Conservation (phyloP, 2,888 invertebrate genomes). For the Apoda limacodes region DNA sequence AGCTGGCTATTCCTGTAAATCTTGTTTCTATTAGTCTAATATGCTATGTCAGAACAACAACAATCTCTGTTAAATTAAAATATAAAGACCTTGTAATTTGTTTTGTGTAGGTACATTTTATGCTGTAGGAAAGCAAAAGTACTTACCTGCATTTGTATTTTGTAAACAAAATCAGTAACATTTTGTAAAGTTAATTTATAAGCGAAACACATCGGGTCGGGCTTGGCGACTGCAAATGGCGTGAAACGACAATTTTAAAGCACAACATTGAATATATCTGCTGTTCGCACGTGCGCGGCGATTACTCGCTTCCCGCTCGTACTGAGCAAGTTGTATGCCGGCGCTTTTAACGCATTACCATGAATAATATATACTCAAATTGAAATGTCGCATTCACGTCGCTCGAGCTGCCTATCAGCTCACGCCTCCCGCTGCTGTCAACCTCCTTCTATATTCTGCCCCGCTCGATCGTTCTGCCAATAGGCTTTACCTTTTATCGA, state of each 20-base stretch:
- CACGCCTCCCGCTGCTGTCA: slow-evolving; percentile 27
- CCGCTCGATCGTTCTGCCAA: slow-evolving; percentile 43
- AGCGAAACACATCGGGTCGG: slow-evolving; percentile 48
- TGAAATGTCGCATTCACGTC: slow-evolving; percentile 67
- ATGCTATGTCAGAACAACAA: no score
- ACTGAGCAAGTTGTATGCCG: slow-evolving; percentile 50
- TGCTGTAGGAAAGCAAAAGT: no score
- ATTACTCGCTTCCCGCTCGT: slow-evolving; percentile 50
- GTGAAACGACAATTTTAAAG: slow-evolving; percentile 65
- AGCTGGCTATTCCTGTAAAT: slow-evolving; percentile 14
- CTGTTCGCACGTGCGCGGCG: slow-evolving; percentile 54
- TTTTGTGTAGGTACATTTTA: no score
- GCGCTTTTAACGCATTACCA: slow-evolving; percentile 68
- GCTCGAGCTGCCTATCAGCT: slow-evolving; percentile 54
- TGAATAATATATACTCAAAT: slow-evolving; percentile 69
- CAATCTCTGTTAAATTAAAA: no score
- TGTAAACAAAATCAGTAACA: no score
- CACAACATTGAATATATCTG: slow-evolving; percentile 60
- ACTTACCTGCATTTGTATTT: no score
- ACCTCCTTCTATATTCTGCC: slow-evolving; percentile 45
- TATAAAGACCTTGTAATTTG: no score
- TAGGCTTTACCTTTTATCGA: slow-evolving; percentile 57
- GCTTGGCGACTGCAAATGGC: slow-evolving; percentile 54
- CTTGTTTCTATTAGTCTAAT: no score
- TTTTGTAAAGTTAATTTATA: slow-evolving; percentile 56